phyloP scores from a whole-genome alignment of 2,888 invertebrate genomes.

The Melanostoma scalare region DNA sequence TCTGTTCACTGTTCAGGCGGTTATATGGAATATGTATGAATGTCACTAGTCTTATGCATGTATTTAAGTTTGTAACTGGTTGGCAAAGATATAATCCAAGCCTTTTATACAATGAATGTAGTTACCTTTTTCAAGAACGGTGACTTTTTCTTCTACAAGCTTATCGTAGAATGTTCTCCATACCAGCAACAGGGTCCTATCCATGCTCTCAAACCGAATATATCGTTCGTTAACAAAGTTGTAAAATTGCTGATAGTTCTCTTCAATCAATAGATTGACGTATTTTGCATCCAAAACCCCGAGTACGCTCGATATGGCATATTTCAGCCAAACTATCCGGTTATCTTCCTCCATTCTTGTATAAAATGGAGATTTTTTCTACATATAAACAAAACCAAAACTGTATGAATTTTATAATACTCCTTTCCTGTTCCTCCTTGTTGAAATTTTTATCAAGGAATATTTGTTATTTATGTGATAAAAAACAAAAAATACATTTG shows the following conservation, averaged over 20 bases:
- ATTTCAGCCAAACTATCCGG: conserved; percentile 88
- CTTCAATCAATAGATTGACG: conserved; percentile 79
- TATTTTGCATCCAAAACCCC: conserved; percentile 80
- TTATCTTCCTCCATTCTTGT: conserved; percentile 82
- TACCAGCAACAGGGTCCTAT: conserved; percentile 86
- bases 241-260: conserved; percentile 83
- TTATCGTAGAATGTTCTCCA: conserved; percentile 88
- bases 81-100: too few species aligned
- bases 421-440: too few species aligned
- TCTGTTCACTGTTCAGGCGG: too few species aligned
- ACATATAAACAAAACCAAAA: too few species aligned
- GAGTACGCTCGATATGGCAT: conserved; percentile 82
- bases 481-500: too few species aligned
- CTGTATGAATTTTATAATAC: too few species aligned
- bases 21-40: too few species aligned
- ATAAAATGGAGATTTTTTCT: too few species aligned
- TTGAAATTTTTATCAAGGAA: too few species aligned
- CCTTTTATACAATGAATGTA: conserved; percentile 13
- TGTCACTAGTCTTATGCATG: too few species aligned
- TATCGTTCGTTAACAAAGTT: conserved; percentile 84
- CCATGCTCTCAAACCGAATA: conserved; percentile 82
- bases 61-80: too few species aligned
- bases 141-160: conserved; percentile 88
- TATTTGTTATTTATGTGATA: too few species aligned
- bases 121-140: conserved; percentile 89